phyloP scores from a whole-genome alignment of 1,140 invertebrate genomes.

The Trichogramma pretiosum region DNA sequence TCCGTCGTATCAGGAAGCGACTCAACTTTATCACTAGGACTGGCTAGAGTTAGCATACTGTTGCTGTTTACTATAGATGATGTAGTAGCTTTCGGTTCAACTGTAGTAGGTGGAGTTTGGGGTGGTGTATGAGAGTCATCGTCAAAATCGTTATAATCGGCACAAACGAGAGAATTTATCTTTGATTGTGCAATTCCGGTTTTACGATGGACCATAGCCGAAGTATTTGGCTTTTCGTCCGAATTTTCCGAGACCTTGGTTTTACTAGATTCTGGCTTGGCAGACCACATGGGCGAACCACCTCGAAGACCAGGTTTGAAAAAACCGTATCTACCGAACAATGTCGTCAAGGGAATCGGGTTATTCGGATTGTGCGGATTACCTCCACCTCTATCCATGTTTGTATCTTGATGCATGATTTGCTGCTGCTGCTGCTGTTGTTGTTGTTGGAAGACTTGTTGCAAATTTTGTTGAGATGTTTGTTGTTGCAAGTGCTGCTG shows the following conservation, averaged over 20 bases:
- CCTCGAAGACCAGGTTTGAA: slow-evolving; percentile 59
- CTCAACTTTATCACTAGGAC: slow-evolving; percentile 36
- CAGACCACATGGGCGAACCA: slow-evolving; percentile 63
- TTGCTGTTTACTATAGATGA: slow-evolving; percentile 28
- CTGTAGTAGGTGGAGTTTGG: slow-evolving; percentile 45
- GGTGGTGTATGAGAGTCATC: slow-evolving; percentile 53
- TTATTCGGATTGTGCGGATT: slow-evolving; percentile 47
- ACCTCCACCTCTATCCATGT: slow-evolving; percentile 44
- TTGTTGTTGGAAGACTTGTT: slow-evolving; percentile 32
- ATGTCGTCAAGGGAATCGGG: slow-evolving; percentile 43
- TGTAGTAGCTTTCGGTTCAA: slow-evolving; percentile 27
- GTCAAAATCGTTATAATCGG: slow-evolving; percentile 57
- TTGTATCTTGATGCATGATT: slow-evolving; percentile 23
- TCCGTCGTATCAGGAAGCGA: slow-evolving; percentile 48
- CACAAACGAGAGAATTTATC: slow-evolving; percentile 51
- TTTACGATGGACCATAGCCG: slow-evolving; percentile 44
- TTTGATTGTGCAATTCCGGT: slow-evolving; percentile 43
- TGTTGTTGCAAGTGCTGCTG: slow-evolving; percentile 33
- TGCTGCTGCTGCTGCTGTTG: slow-evolving; percentile 26
- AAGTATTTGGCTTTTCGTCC: slow-evolving; percentile 43
- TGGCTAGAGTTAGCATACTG: slow-evolving; percentile 25
- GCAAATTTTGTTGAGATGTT: slow-evolving; percentile 20
- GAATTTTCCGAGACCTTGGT: slow-evolving; percentile 36
- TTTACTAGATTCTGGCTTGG: slow-evolving; percentile 39
- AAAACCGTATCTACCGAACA: slow-evolving; percentile 48